Conservation (phyloP, 1,140 invertebrate species). For the Temnothorax curvispinosus region DNA sequence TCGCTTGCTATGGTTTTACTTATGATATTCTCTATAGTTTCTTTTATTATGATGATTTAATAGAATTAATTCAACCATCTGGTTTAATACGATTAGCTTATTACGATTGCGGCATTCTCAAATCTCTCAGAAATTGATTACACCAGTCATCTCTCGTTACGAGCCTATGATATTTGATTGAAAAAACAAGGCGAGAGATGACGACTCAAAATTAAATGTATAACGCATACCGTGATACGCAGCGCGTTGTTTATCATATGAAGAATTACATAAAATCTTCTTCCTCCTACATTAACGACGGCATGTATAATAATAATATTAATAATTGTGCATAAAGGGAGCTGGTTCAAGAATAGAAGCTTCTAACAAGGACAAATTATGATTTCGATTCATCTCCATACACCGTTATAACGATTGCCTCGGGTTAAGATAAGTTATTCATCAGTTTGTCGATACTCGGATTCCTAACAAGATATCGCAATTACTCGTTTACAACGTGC, state of each 20-base stretch:
- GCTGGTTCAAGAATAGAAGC: not conserved
- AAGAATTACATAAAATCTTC: conserved; percentile 6
- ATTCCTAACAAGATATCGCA: conserved; percentile 43
- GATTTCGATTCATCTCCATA: not conserved
- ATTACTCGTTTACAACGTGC: conserved; percentile 3
- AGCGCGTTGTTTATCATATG: conserved; percentile 10
- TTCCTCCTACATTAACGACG: not conserved
- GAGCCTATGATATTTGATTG: not conserved
- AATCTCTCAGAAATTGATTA: conserved; percentile 19
- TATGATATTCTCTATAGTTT: not conserved
- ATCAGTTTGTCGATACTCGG: not conserved
- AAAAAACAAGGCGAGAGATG: not conserved
- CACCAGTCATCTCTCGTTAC: conserved; percentile 14
- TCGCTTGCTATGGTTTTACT: not conserved
- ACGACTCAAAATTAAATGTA: conserved; percentile 58
- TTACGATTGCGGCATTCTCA: not conserved
- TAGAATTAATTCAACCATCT: conserved; percentile 11
- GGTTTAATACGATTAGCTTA: not conserved
- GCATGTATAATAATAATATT: conserved; percentile 28
- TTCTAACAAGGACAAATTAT: conserved; percentile 45
- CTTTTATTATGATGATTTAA: not conserved
- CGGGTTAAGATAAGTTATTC: not conserved
- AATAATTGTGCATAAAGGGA: conserved; percentile 41
- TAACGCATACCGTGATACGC: not conserved
- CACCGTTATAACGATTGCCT: conserved; percentile 40